Conservation (phyloP, 1,140 invertebrate genomes). For the Sinella curviseta region DNA sequence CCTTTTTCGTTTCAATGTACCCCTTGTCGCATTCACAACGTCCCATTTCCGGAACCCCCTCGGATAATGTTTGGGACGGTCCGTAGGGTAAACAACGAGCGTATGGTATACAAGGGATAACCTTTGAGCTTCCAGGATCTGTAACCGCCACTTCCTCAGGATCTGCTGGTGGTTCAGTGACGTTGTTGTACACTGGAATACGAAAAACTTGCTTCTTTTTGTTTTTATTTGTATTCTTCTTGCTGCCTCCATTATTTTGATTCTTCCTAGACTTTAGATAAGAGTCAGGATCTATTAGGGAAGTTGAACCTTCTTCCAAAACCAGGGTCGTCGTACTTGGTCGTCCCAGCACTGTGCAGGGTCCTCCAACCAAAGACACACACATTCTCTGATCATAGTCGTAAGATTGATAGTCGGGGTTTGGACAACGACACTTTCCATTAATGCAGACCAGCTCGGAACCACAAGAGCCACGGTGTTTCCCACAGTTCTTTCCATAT, state of each 20-base stretch:
- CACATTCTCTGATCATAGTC: slow-evolving; percentile 31
- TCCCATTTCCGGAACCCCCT: neutral
- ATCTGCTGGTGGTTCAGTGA: neutral
- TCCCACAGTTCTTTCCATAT: slow-evolving; percentile 32
- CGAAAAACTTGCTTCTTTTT: neutral
- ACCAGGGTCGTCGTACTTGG: slow-evolving; percentile 23
- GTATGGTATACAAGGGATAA: slow-evolving; percentile 28
- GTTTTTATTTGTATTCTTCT: neutral
- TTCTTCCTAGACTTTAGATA: neutral
- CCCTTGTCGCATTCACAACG: slow-evolving; percentile 33
- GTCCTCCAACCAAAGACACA: slow-evolving; percentile 24
- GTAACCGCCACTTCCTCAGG: neutral
- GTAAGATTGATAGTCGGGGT: slow-evolving; percentile 38
- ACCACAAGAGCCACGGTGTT: slow-evolving; percentile 19
- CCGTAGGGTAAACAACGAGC: slow-evolving; percentile 25
- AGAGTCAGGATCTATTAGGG: neutral
- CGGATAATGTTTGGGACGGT: neutral
- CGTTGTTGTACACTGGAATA: neutral
- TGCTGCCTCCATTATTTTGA: neutral
- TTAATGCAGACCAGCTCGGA: slow-evolving; percentile 29
- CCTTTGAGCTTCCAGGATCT: neutral
- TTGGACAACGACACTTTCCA: slow-evolving; percentile 35
- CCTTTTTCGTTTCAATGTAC: slow-evolving; percentile 26
- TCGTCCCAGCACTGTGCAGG: neutral
- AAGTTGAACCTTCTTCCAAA: neutral